Evolutionary conservation across 2,888 invertebrate species (phyloP), one percentile per base, ranked within the genome.

Genomic region (Drosophila picticornis): DNA sequence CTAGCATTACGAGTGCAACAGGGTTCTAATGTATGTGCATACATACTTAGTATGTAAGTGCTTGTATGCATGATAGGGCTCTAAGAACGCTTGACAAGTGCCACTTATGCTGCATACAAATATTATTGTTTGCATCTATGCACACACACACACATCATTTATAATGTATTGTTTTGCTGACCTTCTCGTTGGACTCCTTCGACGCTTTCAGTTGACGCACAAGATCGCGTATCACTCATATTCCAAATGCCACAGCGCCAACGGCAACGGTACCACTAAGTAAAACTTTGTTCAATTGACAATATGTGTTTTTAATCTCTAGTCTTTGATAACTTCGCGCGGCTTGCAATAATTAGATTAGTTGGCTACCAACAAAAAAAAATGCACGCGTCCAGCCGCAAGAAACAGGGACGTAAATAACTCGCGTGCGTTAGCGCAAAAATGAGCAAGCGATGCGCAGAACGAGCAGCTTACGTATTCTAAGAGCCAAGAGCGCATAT

Each of bases 151-250:
- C 22, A 63, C 43, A 27, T n/a, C 19, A 59, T 55, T 36, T 27
- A 32, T 36, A 43, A 43, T 43, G 43, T 43, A 43, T 43, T 43
- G 43, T 43, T 43, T 43, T 43, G 63, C 90, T 89, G 84, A 97
- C 97, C 96, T 96, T 95, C 82, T 96, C 96, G 92, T 95, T 95
- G 59, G 96, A 95, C 93, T 96, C 97, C 93, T 97, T 97, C 38
- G 96, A 95, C 80, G 96, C 94, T 94, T 98, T 97, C 75, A 97
- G 94, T 94, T 96, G 96, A 90, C 97, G 95, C 60, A 97, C 97
- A 83, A 96, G 93, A 92, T 97, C 97, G 94, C 89, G 91, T 93
- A 91, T 94, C 94, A 92, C 92, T 93, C 94, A 94, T 94, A 83
- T 80, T 83, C 73, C 51, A 71, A 81, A 62, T 61, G 60, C 55